phyloP scores from a whole-genome alignment of 2,113 vertebrate genomes.

The Genyomyrus donnyi region DNA sequence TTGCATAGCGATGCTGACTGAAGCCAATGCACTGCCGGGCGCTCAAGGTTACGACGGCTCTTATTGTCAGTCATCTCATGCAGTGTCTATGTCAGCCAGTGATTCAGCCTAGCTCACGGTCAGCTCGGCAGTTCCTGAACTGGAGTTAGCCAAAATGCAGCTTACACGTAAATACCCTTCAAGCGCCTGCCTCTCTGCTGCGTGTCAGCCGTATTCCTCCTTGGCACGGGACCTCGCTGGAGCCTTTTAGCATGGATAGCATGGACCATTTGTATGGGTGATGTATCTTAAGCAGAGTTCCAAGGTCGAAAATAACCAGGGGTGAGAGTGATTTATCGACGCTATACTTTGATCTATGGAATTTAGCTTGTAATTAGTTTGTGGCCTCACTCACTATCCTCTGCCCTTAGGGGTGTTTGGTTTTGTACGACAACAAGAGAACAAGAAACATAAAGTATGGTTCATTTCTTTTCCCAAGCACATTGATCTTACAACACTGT shows the following conservation, averaged over 20 bases:
- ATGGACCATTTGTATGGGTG: neutral
- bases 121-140: neutral
- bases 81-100: neutral
- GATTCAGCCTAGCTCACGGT: neutral
- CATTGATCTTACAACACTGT: neutral
- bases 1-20: neutral
- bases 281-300: neutral
- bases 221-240: neutral
- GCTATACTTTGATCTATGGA: constrained; percentile 6
- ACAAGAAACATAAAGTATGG: neutral
- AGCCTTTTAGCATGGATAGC: neutral
- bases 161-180: constrained; percentile 8
- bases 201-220: neutral
- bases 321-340: neutral
- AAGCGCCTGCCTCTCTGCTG: neutral
- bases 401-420: neutral
- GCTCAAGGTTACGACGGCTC: neutral
- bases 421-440: neutral
- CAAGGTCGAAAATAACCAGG: neutral
- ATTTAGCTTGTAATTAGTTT: neutral
- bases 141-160: neutral
- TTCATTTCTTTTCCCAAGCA: neutral
- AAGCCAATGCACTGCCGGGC: neutral
- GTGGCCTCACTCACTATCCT: neutral
- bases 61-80: neutral